Evolutionary conservation across 2,797 vertebrate species (phyloP), one percentile per base, ranked within the genome.

Genomic region (Euphonia xanthogaster): DNA sequence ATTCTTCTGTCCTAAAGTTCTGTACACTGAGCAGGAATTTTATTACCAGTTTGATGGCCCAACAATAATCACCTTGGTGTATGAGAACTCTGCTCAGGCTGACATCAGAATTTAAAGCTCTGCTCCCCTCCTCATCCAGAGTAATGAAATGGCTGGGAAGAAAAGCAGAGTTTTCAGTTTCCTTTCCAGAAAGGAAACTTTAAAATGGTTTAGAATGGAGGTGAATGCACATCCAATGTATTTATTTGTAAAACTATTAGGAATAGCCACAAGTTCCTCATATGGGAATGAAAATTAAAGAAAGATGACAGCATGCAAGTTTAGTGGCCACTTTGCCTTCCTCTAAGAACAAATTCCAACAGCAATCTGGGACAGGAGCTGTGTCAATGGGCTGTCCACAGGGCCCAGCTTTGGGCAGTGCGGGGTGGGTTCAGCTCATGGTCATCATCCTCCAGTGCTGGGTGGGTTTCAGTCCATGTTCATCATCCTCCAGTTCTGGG

Each of bases 1-100:
- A 95, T 33, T 93, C 79, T 86, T 77, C 65, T 81, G 31, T 31
- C 88, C 66, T 65, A 65, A 91, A 87, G 50, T 53, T 85, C 27
- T 72, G 39, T 44, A 14, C 85, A 35, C 88, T 84, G 92, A 95
- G 78, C n/a, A 54, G 79, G 91, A 40, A 48, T 94, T 97, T 97
- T 91, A 97, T 91, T 66, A 65, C 39, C 80, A 57, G 57, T 91
- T 93, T 92, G 90, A 93, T 91, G 85, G 73, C 76, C 62, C 61
- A 42, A 91, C 93, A 91, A 90, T 96, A 94, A 96, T 90, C 93
- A 96, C 92, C 82, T 78, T 5, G 5, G 63, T 57, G 48, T 8
- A 58, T 4, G 80, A 93, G 90, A 81, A 13, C 73, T 23, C 53
- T 94, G 78, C 71, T 92, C 22, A 9, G 82, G 93, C 84, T 94